Base-by-base conservation (phyloP, 2,113 vertebrate genomes). In the Calonectris borealis region DNA sequence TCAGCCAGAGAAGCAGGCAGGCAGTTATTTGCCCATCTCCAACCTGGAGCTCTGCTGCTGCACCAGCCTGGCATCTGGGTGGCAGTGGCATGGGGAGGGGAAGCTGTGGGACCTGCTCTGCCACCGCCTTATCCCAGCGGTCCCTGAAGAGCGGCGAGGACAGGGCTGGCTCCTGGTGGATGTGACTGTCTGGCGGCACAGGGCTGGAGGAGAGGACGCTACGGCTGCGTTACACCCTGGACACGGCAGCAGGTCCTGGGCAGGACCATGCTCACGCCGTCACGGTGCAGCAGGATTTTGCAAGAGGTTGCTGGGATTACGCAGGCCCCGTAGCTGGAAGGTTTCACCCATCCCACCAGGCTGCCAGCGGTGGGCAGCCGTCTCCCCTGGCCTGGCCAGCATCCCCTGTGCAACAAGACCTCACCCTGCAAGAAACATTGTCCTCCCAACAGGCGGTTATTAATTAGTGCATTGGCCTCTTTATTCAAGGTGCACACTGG, bases 401-500 rank as follows among this genome's bases (percentile, higher is more conserved):
- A 42, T 11, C 24, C 42, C 32, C 38, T 9, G 15, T 8, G 73
- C 38, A 10, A 36, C 81, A 60, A n/a, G 86, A 31, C 26, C 66
- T 51, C 60, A 62, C 49, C 65, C 69, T 10, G 0, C 48, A 12
- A 36, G 25, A 42, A 75, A 44, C 36, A 1, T 3, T 5, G 21
- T 9, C 15, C 62, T 44, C 75, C 13, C 46, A 6, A 6, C 11
- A 46, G 13, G 57, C 4, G 1, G 38, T 19, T 40, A 22, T 48
- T 58, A n/a, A 80, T 55, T 51, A 58, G 42, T 0, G 46, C 21
- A 0, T 24, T 9, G 48, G 55, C 13, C 49, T 25, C 79, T 18
- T 44, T 84, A 83, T 46, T 83, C 75, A 64, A 88, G 93, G 96
- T 11, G 46, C 89, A 91, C 91, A 96, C 86, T 97, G 97, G 93